Evolutionary conservation across 1,140 invertebrate species (phyloP).

Genomic region (Leptinotarsa texana): DNA sequence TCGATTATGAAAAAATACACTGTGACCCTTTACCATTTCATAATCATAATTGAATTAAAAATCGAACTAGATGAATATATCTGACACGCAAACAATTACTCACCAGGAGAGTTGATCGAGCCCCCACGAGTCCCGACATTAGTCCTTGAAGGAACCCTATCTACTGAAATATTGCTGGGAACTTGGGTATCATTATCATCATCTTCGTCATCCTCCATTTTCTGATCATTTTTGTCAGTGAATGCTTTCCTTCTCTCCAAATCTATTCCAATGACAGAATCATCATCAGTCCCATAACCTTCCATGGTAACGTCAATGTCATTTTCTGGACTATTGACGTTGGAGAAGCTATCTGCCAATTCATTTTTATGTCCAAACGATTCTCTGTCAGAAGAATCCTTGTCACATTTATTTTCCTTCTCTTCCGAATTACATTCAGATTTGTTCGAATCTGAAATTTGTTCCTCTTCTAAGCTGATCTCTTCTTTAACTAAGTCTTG

Average conservation of each 20-base stretch:
- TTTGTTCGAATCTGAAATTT: conserved; percentile 7
- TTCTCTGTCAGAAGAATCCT: background rate
- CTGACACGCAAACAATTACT: background rate
- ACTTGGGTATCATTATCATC: conserved; percentile 40
- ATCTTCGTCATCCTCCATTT: conserved; percentile 28
- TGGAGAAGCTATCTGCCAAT: background rate
- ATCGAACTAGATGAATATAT: no score
- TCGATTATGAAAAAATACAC: no score
- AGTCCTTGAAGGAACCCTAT: conserved; percentile 22
- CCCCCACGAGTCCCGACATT: conserved; percentile 19
- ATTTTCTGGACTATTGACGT: conserved; percentile 4
- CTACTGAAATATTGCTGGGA: conserved; percentile 35
- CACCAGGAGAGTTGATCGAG: conserved; percentile 22
- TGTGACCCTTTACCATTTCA: no score
- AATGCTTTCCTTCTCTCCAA: conserved; percentile 35
- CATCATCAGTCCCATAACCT: conserved; percentile 46
- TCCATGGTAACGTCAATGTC: conserved; percentile 35
- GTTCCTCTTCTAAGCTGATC: conserved; percentile 34
- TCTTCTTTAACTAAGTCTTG: conserved; percentile 47
- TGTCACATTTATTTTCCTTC: background rate
- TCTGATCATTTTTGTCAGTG: conserved; percentile 8
- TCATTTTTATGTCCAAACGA: background rate
- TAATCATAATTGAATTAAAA: no score
- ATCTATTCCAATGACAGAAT: conserved; percentile 33
- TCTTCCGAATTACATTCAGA: background rate